Base-by-base conservation (phyloP, 2,113 vertebrate genomes). In the Oncorhynchus gorbuscha region DNA sequence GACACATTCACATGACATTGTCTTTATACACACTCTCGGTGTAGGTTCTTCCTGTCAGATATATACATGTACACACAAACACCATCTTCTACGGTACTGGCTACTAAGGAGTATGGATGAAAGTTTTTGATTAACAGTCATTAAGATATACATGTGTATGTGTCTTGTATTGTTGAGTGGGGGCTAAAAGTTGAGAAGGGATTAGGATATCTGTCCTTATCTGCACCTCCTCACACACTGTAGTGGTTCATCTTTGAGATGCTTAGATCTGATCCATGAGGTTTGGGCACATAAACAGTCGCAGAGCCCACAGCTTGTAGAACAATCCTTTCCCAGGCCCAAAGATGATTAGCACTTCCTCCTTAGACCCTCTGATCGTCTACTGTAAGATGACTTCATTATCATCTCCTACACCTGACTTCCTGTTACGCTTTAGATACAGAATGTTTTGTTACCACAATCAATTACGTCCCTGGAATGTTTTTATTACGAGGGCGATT, bases 1-100 rank as follows among this genome's bases (percentile, higher is more conserved):
- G 28, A 69, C 67, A 69, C 67, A 20, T 14, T 35, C 28, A 16
- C 66, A 68, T 3, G 66, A 30, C 30, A 39, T 30, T 16, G 28
- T 7, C 5, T 32, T 20, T 16, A 68, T 62, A n/a, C 18, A 22
- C 59, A 71, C 28, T 45, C 39, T 86, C 87, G 88, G 84, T 86
- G 90, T 88, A 88, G 83, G 88, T 85, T 87, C 85, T 66, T 71
- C 76, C 69, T 80, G 75, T 66, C 83, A 84, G 81, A 73, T 76
- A 12, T 11, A 45, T 45, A 45, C 39, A 45, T 45, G 9, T 45
- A 24, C 69, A 24, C 20, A n/a, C 35, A 49, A 79, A 79, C 76
- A 69, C 75, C 69, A 65, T 71, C 76, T 71, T 55, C 79, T 75
- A 75, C 71, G 73, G 82, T 72, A 73, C 71, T 79, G 80, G 58